Base-by-base conservation (phyloP, 2,113 vertebrate species). In the western clawed frog (Xenopus tropicalis) region DNA sequence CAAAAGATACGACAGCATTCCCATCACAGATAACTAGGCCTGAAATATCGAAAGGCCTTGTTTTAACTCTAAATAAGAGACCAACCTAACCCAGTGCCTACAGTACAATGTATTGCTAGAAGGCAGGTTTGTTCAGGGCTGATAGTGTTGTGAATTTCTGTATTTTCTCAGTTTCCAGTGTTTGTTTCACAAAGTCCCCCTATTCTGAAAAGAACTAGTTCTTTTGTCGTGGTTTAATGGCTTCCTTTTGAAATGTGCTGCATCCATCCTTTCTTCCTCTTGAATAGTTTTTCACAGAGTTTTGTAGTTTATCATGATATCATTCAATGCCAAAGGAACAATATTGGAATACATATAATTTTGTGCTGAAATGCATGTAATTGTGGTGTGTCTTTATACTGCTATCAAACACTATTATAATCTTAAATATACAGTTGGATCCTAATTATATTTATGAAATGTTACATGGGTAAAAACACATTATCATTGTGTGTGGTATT, bases 211-310 rank as follows among this genome's bases (percentile, higher is more conserved):
- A 61, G 62, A 69, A 54, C 20, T 24, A 37, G 46, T 19, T 62
- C 25, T 21, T 63, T 76, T 69, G 66, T 76, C 56, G 52, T 54
- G 58, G 14, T 56, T 22, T 54, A 76, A 69, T 76, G 57, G 22
- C 17, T 69, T 17, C 7, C 65, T 25, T 69, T 76, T 52, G 24
- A 76, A 46, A 63, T 58, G 63, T 58, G 58, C 61, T 56, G n/a
- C 44, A 66, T 3, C 66, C 59, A 76, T 63, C 69, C 46, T 63
- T 63, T 76, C 11, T 25, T 16, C 2, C 19, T 4, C 11, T 11
- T 66, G 64, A 74, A 72, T 25, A 74, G 19, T 4, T 51, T 46
- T 70, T 23, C 24, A 68, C 56, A 37, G 29, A 37, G 29, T 37
- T 37, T 37, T 61, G 61, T 44, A 61, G 8, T 54, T 54, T 54